Evolutionary conservation across 35 echinoderm and acorn worm genomes (phyloP).

Genomic region (Strongylocentrotus purpuratus): DNA sequence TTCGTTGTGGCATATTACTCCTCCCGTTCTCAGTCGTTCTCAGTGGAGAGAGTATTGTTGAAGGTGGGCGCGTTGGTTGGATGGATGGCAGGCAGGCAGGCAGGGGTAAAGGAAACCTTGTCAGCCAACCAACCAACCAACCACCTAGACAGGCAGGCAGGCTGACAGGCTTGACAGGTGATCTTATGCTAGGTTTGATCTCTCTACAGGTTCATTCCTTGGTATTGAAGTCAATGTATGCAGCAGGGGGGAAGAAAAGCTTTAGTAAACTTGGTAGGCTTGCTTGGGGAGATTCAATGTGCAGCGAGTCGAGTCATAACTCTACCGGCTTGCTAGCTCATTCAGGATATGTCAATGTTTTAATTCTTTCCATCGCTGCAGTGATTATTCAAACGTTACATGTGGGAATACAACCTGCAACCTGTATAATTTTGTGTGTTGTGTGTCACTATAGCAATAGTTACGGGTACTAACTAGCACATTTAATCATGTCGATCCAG

Average conservation of each 20-base stretch:
- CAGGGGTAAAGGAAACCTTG: slow-evolving; percentile 25
- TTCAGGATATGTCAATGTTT: not conserved
- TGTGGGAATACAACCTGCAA: not conserved
- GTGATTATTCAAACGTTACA: not conserved
- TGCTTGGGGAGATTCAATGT: not conserved
- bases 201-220: not conserved
- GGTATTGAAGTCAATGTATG: slow-evolving; percentile 38
- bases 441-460: no score
- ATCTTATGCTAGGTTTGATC: slow-evolving; percentile 25
- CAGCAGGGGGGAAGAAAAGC: not conserved
- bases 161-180: not conserved
- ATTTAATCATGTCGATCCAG: no score
- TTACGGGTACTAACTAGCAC: no score
- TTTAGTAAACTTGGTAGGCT: not conserved
- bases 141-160: not conserved
- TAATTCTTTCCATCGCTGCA: not conserved
- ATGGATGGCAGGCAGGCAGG: not conserved
- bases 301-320: not conserved
- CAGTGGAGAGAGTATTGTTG: not conserved
- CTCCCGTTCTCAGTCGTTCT: not conserved
- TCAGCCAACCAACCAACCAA: not conserved
- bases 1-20: slow-evolving; percentile 44
- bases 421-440: not conserved
- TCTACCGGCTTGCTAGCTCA: not conserved
- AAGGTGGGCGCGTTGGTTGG: not conserved